Evolutionary conservation across 2,797 vertebrate genomes (phyloP).

Genomic region (Poeciliopsis turneri): DNA sequence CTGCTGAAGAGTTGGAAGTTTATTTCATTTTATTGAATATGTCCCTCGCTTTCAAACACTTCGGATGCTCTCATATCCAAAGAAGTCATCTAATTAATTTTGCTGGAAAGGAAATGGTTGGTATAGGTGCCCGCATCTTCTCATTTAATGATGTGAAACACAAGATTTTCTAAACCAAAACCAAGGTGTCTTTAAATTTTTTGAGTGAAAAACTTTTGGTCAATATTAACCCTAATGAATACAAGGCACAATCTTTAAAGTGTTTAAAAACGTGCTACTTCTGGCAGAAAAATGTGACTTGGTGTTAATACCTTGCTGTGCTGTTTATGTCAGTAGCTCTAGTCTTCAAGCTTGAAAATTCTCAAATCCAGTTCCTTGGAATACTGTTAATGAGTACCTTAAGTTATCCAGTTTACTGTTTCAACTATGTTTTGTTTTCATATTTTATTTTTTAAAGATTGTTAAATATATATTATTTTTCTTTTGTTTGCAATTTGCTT

Average conservation of each 20-base stretch:
- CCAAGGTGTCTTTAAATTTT: constrained; percentile 73
- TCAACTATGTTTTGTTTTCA: constrained; percentile 81
- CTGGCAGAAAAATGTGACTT: constrained; percentile 74
- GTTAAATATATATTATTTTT: constrained; percentile 86
- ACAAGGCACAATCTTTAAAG: constrained; percentile 72
- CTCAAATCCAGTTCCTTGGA: constrained; percentile 74
- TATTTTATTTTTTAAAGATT: constrained; percentile 81
- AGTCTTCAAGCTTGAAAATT: constrained; percentile 77
- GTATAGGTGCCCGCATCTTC: constrained; percentile 62
- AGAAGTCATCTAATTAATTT: constrained; percentile 77
- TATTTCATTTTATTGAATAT: constrained; percentile 69
- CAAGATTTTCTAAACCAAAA: constrained; percentile 65
- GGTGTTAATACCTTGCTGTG: constrained; percentile 78
- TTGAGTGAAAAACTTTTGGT: constrained; percentile 71
- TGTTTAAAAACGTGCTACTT: constrained; percentile 73
- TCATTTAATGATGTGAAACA: constrained; percentile 52
- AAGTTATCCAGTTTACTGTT: constrained; percentile 80
- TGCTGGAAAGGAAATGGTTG: constrained; percentile 75
- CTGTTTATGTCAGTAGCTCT: constrained; percentile 74
- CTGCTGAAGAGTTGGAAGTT: constrained; percentile 72
- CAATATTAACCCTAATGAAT: constrained; percentile 68
- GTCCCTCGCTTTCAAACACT: constrained; percentile 74
- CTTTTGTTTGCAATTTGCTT: constrained; percentile 88
- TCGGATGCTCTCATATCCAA: constrained; percentile 81
- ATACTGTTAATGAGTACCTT: constrained; percentile 74